Conservation (phyloP, 2,797 vertebrate species). For the Karalla daura region DNA sequence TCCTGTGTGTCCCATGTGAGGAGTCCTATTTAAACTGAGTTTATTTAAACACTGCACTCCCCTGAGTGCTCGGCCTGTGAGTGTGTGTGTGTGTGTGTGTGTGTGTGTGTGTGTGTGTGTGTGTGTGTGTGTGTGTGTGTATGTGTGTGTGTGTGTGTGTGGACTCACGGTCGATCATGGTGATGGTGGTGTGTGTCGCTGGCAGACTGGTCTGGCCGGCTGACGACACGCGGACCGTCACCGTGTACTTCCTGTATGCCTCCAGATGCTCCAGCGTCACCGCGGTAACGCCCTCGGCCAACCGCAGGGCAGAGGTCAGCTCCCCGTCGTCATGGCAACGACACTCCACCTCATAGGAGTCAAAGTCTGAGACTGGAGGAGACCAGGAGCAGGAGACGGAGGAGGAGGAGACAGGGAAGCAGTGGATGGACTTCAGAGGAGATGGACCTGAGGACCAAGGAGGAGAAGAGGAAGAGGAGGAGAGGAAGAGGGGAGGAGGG, state of each 20-base stretch:
- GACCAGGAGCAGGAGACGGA: conserved; percentile 93
- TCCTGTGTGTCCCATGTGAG: conserved; percentile 27
- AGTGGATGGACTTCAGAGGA: conserved; percentile 89
- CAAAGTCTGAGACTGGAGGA: conserved; percentile 90
- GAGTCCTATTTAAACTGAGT: conserved; percentile 29
- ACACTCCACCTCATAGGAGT: conserved; percentile 90
- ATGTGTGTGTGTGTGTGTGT: conserved; percentile 23
- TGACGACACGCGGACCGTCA: conserved; percentile 90
- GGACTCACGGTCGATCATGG: conserved; percentile 95
- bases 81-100: conserved; percentile 12
- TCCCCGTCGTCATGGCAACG: conserved; percentile 82
- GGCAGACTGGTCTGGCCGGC: conserved; percentile 86
- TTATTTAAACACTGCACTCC: conserved; percentile 33
- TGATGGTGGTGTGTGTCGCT: conserved; percentile 87
- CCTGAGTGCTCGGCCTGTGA: no score
- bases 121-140: conserved; percentile 68
- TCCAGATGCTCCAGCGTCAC: conserved; percentile 87
- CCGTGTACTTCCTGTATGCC: conserved; percentile 89
- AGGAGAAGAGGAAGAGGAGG: background rate
- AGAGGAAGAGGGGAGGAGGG: background rate
- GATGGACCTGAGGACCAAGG: conserved; percentile 81
- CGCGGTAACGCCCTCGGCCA: conserved; percentile 77
- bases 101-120: conserved; percentile 22
- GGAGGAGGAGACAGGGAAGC: conserved; percentile 91
- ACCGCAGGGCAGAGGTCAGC: conserved; percentile 59